Percentiles rank a stretch among this genome's conserved stretches.
These are phyloP conservation scores for Syngnathus typhle DNA, from an alignment of 2,113 vertebrate genomes.

Conservation along the genomic window DNA sequence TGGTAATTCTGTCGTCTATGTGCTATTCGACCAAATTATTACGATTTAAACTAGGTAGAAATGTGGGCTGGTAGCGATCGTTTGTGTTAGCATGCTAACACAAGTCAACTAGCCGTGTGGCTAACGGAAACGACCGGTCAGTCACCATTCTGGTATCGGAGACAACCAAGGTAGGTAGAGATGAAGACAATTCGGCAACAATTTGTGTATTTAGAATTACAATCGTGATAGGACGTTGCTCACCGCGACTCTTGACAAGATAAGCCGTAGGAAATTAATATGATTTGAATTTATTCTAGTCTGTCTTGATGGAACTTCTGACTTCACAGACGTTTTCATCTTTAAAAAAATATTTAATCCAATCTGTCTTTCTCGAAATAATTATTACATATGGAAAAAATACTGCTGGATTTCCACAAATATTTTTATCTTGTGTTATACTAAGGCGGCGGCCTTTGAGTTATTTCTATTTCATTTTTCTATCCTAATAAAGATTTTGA, in stretches of 20 bases:
- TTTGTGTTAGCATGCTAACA: slow-evolving; percentile 43
- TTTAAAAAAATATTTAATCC: background rate
- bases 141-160: slow-evolving; percentile 29
- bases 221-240: background rate
- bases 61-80: background rate
- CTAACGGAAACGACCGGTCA: slow-evolving; percentile 28
- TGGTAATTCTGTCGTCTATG: background rate
- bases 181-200: background rate
- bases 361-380: background rate
- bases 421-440: background rate
- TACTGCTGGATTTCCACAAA: too few species aligned
- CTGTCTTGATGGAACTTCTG: background rate
- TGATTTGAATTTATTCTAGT: background rate
- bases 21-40: background rate
- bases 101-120: slow-evolving; percentile 29
- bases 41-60: slow-evolving; percentile 10
- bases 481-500: background rate
- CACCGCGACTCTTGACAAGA: background rate
- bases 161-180: slow-evolving; percentile 57
- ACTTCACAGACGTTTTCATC: background rate
- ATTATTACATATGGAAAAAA: background rate
- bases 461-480: background rate
- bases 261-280: background rate
- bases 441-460: too few species aligned
- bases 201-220: background rate